A percentile compares a stretch with the other conserved stretches of the same genome.
Evolutionary conservation across 2,113 vertebrate species (phyloP).

Genomic region (Jacana jacana): DNA sequence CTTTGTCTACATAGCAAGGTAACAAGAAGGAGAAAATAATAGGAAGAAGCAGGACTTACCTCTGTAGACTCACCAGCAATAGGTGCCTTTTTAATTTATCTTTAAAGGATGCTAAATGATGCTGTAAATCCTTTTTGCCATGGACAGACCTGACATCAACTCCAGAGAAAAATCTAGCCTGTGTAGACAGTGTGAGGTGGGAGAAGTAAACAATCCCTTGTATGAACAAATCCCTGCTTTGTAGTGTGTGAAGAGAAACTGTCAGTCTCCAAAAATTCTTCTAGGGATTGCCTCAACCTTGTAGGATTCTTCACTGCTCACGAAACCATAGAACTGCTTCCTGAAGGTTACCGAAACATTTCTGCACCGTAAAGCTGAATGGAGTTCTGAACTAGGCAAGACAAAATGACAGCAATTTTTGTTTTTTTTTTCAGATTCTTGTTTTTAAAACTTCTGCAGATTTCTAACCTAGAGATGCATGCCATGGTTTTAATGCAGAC

Average conservation of each 20-base stretch:
- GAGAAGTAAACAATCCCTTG: background rate
- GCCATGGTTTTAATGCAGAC: background rate
- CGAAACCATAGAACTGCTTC: background rate
- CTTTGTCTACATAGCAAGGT: background rate
- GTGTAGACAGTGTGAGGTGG: background rate
- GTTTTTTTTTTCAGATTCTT: background rate
- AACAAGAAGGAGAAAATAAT: background rate
- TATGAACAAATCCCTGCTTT: background rate
- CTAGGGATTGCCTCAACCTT: background rate
- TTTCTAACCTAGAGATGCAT: background rate
- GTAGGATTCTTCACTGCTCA: background rate
- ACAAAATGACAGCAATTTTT: background rate
- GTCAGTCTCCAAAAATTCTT: background rate
- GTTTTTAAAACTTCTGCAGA: background rate
- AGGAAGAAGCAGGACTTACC: background rate
- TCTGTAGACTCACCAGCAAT: background rate
- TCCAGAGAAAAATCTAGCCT: background rate
- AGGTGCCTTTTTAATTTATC: background rate
- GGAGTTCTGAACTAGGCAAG: background rate
- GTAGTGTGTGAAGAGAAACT: background rate
- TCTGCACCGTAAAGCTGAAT: background rate
- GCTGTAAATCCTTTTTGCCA: background rate
- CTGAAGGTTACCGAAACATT: background rate
- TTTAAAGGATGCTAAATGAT: background rate
- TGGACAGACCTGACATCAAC: too few species aligned